Evolutionary conservation across 2,113 vertebrate genomes (phyloP).

Genomic region (Oreochromis spilurus): DNA sequence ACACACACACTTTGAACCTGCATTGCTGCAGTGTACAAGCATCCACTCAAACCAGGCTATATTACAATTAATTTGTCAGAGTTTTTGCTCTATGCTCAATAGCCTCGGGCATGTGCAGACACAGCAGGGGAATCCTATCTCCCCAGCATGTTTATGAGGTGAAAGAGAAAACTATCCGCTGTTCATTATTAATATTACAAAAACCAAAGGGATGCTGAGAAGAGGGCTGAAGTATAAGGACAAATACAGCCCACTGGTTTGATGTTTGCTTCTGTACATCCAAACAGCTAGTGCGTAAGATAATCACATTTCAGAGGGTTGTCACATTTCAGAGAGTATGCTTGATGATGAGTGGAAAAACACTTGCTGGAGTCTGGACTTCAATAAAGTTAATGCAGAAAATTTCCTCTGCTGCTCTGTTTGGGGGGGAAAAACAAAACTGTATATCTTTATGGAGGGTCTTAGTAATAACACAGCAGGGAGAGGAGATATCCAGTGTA

Average conservation of each 20-base stretch:
- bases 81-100: conserved; percentile 20
- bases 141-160: conserved; percentile 27
- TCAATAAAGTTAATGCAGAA: background rate
- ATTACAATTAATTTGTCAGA: conserved; percentile 56
- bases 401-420: background rate
- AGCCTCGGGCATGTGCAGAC: conserved; percentile 32
- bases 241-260: background rate
- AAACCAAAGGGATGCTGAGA: background rate
- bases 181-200: conserved; percentile 44
- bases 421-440: background rate
- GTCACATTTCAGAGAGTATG: background rate
- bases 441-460: background rate
- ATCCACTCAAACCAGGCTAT: conserved; percentile 6
- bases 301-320: conserved; percentile 18
- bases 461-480: background rate
- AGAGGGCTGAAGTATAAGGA: background rate
- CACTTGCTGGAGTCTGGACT: background rate
- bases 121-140: conserved; percentile 45
- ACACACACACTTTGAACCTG: conserved; percentile 15
- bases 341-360: conserved; percentile 18
- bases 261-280: background rate
- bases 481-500: background rate
- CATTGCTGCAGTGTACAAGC: background rate
- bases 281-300: background rate
- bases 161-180: conserved; percentile 20